Evolutionary conservation across 2,888 invertebrate genomes (phyloP), one percentile per base, ranked within the genome.

Genomic region (Schrankia costaestrigalis): DNA sequence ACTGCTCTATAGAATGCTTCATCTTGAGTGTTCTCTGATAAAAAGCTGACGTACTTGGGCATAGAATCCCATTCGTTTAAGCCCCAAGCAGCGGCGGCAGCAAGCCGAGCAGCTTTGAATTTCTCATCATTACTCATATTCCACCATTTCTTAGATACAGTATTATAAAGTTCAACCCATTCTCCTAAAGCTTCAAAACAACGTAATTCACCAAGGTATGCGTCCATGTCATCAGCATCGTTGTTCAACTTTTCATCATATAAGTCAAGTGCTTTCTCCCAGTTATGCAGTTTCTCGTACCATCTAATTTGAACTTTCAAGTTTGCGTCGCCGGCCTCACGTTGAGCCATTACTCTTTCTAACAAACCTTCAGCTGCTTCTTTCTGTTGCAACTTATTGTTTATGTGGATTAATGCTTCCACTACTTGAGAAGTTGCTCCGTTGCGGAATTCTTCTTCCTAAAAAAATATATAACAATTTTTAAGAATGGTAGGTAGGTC

Each of bases 211-310:
- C 99, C 99, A 12, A 99, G 86, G 14, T 92, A 92, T 0, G 96
- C 91, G 32, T 97, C 97, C 36, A 94, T 88, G 63, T 96, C 95
- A 5, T 90, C 83, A 0, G 90, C 82, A 46, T 93, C 91, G 0
- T 81, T 82, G 4, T 90, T 86, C 24, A 96, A 79, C 63, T 95
- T 94, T 31, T 93, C 92, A 28, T 93, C 91, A 63, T 99, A 99
- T 0, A 97, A 91, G 43, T 93, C 91, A 23, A 98, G 84, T 0
- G 99, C 99, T 69, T 96, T 96, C 60, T 98, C 97, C 99, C 99
- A 99, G 71, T 98, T 97, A 78, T 99, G 98, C 1, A 99, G 87
- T 78, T 99, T 99, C 74, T 99, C 99, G 75, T 98, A 98, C 99
- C 99, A 99, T 4, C 97, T 90, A 26, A 98, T 97, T 76, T 86